These are phyloP conservation scores for Scomberomorus guttatus DNA, from an alignment of 2,797 vertebrate species.

Conservation along the genomic window DNA sequence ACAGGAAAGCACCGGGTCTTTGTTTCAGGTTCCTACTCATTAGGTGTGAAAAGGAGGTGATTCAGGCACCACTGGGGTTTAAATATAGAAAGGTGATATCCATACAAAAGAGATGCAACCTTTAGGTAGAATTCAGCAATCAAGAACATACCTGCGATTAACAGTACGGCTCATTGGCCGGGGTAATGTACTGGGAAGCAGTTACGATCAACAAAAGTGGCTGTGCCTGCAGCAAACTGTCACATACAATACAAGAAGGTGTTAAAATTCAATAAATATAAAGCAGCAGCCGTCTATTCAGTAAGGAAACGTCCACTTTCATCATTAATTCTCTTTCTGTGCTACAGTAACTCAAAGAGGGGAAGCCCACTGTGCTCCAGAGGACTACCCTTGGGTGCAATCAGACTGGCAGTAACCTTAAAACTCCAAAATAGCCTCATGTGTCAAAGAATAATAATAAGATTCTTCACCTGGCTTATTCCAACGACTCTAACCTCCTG, in stretches of 20 bases:
- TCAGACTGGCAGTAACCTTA: conserved; percentile 35
- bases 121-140: conserved; percentile 59
- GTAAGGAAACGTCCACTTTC: conserved; percentile 21
- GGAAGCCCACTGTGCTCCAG: conserved; percentile 7
- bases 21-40: conserved; percentile 84
- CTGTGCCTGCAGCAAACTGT: conserved; percentile 40
- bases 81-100: conserved; percentile 82
- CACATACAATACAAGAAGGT: conserved; percentile 19
- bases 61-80: conserved; percentile 69
- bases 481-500: neutral
- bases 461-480: conserved; percentile 25
- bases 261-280: conserved; percentile 4
- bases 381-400: conserved; percentile 21
- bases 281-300: conserved; percentile 13
- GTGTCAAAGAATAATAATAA: conserved; percentile 18
- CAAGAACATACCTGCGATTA: conserved; percentile 47
- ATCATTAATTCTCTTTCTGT: conserved; percentile 36
- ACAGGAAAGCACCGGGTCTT: conserved; percentile 78
- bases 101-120: conserved; percentile 78
- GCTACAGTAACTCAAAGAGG: conserved; percentile 6
- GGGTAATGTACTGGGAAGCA: conserved; percentile 39
- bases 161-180: conserved; percentile 43
- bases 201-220: conserved; percentile 40
- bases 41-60: conserved; percentile 81
- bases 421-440: conserved; percentile 11